Conservation (phyloP, 2,797 vertebrate species). For the Loriculus beryllinus region DNA sequence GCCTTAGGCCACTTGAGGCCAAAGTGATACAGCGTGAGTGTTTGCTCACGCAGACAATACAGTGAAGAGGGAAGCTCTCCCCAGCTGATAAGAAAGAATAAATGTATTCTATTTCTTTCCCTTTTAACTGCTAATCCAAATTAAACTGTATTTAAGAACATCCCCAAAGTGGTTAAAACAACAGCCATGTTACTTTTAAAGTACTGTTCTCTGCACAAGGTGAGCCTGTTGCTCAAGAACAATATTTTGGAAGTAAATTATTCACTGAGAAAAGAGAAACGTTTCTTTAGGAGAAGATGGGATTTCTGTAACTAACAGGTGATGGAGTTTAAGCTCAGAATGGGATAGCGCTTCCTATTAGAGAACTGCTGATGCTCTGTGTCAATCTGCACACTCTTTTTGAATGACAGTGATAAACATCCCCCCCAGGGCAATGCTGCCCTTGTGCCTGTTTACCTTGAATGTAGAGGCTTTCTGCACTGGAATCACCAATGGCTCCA, state of each 20-base stretch:
- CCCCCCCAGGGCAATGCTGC: background rate
- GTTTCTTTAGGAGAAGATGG: background rate
- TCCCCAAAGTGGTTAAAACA: background rate
- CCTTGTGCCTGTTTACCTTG: slow-evolving; percentile 78
- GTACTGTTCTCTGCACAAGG: background rate
- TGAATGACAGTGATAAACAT: background rate
- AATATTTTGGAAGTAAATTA: background rate
- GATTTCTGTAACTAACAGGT: background rate
- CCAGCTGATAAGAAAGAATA: background rate
- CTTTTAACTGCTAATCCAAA: background rate
- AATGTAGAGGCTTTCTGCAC: slow-evolving; percentile 92
- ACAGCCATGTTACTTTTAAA: background rate
- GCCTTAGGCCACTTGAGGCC: background rate
- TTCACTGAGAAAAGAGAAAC: background rate
- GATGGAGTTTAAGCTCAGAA: background rate
- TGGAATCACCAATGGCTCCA: slow-evolving; percentile 80
- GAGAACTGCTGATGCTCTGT: background rate
- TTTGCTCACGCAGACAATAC: background rate
- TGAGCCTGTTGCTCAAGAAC: background rate
- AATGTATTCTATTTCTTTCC: background rate
- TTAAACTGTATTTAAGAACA: background rate
- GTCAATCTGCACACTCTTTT: background rate
- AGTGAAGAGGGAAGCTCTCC: background rate
- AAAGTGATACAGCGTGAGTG: background rate
- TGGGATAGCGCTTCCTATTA: background rate